phyloP scores from a whole-genome alignment of 2,888 invertebrate species.

The Marasmarcha lunaedactyla region DNA sequence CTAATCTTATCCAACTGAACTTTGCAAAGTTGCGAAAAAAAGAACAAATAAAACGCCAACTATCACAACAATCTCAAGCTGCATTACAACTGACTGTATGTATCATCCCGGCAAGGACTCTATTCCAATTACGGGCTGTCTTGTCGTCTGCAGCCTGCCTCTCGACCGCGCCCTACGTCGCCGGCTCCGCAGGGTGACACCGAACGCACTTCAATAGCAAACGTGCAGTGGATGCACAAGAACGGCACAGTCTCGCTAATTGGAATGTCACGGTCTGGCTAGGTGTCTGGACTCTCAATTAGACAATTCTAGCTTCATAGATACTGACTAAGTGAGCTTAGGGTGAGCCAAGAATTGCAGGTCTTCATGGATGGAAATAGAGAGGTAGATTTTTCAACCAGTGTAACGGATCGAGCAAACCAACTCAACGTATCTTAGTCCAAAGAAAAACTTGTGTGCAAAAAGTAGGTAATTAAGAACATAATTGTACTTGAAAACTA shows the following conservation, averaged over 20 bases:
- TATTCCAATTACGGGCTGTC: constrained; percentile 20
- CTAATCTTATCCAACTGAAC: no score
- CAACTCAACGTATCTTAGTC: no score
- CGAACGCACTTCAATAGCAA: neutral
- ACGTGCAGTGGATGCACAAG: neutral
- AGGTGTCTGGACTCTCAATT: constrained; percentile 27
- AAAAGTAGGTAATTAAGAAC: no score
- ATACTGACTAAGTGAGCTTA: neutral
- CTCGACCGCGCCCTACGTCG: neutral
- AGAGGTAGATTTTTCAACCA: no score
- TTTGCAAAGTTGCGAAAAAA: no score
- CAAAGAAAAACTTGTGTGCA: no score
- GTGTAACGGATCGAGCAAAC: no score
- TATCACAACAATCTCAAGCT: no score
- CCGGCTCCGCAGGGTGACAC: neutral
- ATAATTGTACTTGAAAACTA: no score
- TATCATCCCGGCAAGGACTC: constrained; percentile 16
- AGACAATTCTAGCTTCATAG: constrained; percentile 19
- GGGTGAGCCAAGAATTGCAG: no score
- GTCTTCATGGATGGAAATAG: no score
- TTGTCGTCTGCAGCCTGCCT: neutral
- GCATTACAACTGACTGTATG: neutral
- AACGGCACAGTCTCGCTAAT: neutral
- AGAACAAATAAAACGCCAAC: no score
- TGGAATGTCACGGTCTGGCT: constrained; percentile 4